phyloP scores from a whole-genome alignment of 2,888 invertebrate species.

The Epiblema foenella region DNA sequence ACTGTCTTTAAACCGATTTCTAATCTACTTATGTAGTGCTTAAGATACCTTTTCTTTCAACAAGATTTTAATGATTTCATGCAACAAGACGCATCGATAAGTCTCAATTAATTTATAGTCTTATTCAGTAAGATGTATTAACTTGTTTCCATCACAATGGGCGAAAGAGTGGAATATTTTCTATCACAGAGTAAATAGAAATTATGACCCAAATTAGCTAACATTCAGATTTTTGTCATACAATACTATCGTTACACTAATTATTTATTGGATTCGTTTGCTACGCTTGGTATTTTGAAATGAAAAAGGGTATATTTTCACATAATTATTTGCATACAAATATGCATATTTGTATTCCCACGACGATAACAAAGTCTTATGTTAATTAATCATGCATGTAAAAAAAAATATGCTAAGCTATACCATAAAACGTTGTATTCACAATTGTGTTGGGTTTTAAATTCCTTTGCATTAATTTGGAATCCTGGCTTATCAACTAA shows the following conservation, averaged over 20 bases:
- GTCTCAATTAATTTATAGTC: background rate
- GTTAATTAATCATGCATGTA: conserved; percentile 14
- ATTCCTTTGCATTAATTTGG: background rate
- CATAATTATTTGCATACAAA: conserved; percentile 19
- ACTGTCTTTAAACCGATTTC: too few relatives aligned
- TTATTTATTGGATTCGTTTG: conserved; percentile 15
- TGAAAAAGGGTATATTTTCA: conserved; percentile 14
- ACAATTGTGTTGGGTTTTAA: conserved; percentile 1
- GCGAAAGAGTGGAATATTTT: conserved; percentile 16
- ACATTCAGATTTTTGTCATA: background rate
- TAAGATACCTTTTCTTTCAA: background rate
- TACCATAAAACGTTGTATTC: background rate
- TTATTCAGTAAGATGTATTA: background rate
- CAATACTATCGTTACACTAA: background rate
- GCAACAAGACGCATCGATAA: conserved; percentile 5
- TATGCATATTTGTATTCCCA: conserved; percentile 27
- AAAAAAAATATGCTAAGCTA: background rate
- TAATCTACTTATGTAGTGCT: too few relatives aligned
- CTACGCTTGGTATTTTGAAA: background rate
- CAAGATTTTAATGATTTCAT: conserved; percentile 3
- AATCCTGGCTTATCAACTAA: conserved; percentile 27
- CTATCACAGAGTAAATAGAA: background rate
- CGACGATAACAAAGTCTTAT: conserved; percentile 15
- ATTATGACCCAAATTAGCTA: background rate
- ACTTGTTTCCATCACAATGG: conserved; percentile 6